These are phyloP conservation scores for Triops cancriformis DNA, from an alignment of 1,140 invertebrate genomes.

Conservation along the genomic window DNA sequence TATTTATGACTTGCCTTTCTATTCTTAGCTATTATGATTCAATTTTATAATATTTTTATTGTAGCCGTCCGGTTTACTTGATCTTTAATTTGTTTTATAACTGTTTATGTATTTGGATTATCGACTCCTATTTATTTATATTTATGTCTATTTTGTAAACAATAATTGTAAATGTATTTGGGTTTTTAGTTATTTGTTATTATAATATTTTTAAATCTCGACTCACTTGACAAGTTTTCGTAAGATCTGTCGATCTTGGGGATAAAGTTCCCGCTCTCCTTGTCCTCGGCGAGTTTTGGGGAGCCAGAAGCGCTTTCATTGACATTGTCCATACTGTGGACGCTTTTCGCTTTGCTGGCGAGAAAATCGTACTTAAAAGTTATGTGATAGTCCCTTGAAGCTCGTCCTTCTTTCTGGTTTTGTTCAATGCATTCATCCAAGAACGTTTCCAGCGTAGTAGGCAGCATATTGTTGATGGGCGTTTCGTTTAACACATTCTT, in stretches of 20 bases:
- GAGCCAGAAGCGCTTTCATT: conserved; percentile 28
- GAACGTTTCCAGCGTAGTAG: conserved; percentile 54
- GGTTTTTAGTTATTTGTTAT: too few relatives aligned
- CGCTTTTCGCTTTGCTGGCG: neutral
- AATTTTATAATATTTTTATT: too few relatives aligned
- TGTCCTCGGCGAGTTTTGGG: conserved; percentile 7
- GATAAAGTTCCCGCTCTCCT: neutral
- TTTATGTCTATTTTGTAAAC: too few relatives aligned
- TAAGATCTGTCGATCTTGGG: neutral
- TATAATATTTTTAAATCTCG: too few relatives aligned
- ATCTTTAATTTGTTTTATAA: too few relatives aligned
- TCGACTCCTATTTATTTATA: too few relatives aligned
- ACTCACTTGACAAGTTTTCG: neutral
- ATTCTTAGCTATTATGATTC: too few relatives aligned
- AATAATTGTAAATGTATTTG: too few relatives aligned
- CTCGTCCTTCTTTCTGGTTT: conserved; percentile 50
- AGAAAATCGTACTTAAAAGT: conserved; percentile 51
- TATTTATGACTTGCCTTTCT: too few relatives aligned
- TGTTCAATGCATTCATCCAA: conserved; percentile 58
- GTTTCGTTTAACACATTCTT: conserved; percentile 56
- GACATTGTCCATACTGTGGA: conserved; percentile 53
- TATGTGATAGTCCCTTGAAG: conserved; percentile 54
- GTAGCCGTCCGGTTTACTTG: too few relatives aligned
- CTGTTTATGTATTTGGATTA: too few relatives aligned
- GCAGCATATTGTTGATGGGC: conserved; percentile 57